phyloP scores from a whole-genome alignment of 2,113 vertebrate species.

The Penelope pileata region DNA sequence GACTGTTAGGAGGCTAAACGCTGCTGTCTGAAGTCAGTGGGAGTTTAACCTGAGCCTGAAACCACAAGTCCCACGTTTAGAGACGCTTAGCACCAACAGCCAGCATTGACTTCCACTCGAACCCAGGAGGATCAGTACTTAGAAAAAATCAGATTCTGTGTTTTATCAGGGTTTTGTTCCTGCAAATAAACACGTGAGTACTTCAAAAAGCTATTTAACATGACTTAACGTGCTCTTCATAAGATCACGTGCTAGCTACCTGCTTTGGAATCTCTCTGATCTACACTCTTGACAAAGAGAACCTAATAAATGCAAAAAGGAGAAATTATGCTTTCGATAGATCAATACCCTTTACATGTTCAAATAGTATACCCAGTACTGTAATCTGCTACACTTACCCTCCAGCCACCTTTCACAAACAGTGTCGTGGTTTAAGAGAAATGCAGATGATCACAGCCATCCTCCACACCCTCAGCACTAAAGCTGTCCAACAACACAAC shows the following conservation, averaged over 20 bases:
- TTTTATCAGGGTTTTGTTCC: not conserved
- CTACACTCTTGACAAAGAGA: not conserved
- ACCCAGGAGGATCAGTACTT: not conserved
- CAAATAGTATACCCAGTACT: not conserved
- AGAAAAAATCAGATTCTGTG: not conserved
- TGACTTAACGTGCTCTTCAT: not conserved
- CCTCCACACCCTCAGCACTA: not conserved
- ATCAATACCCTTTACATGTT: not conserved
- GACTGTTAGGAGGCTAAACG: not conserved
- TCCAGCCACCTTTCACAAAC: not conserved
- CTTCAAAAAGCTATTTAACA: not conserved
- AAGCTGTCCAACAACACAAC: not conserved
- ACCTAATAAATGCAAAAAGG: not conserved
- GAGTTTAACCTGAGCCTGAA: not conserved
- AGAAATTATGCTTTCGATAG: not conserved
- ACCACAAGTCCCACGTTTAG: not conserved
- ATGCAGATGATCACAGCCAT: not conserved
- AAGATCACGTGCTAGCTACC: not conserved
- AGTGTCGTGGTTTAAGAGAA: not conserved
- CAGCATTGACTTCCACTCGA: not conserved
- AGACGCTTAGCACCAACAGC: not conserved
- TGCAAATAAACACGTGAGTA: not conserved
- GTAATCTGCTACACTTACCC: not conserved
- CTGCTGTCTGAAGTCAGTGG: not conserved
- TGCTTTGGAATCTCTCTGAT: not conserved